These are phyloP conservation scores for Aporophyla nigra DNA, from an alignment of 2,888 invertebrate species.

Conservation along the genomic window DNA sequence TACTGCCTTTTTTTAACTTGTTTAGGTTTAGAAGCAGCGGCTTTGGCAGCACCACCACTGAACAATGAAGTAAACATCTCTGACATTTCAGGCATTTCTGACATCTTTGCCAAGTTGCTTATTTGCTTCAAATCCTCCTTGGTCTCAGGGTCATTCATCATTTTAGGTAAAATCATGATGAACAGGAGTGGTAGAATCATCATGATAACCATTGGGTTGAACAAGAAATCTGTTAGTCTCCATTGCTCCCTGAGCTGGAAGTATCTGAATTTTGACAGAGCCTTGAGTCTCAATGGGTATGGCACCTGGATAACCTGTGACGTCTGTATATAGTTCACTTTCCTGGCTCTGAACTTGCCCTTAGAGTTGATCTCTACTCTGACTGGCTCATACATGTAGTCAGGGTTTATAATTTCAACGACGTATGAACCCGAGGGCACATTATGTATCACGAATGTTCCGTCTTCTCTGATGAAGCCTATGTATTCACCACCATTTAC, in stretches of 20 bases:
- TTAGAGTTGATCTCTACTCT: constrained; percentile 99
- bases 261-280: constrained; percentile 95
- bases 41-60: constrained; percentile 92
- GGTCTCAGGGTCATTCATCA: constrained; percentile 99
- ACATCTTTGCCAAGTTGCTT: constrained; percentile 94
- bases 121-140: constrained; percentile 98
- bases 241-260: constrained; percentile 99
- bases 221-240: constrained; percentile 98
- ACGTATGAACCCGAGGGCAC: constrained; percentile 98
- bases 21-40: constrained; percentile 84
- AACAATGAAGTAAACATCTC: constrained; percentile 97
- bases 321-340: constrained; percentile 98
- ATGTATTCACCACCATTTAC: constrained; percentile 97
- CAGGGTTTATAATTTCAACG: constrained; percentile 97
- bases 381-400: constrained; percentile 97
- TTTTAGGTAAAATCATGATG: constrained; percentile 98
- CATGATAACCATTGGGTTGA: constrained; percentile 99
- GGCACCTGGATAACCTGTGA: constrained; percentile 97
- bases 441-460: constrained; percentile 96
- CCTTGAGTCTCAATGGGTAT: constrained; percentile 97
- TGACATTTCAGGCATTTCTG: constrained; percentile 98
- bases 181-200: constrained; percentile 98
- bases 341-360: constrained; percentile 98
- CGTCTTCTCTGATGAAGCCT: constrained; percentile 97
- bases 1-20: constrained; percentile 88